Evolutionary conservation across 2,888 invertebrate species (phyloP), one percentile per base, ranked within the genome.

Genomic region (Hydrotaea cyrtoneurina): DNA sequence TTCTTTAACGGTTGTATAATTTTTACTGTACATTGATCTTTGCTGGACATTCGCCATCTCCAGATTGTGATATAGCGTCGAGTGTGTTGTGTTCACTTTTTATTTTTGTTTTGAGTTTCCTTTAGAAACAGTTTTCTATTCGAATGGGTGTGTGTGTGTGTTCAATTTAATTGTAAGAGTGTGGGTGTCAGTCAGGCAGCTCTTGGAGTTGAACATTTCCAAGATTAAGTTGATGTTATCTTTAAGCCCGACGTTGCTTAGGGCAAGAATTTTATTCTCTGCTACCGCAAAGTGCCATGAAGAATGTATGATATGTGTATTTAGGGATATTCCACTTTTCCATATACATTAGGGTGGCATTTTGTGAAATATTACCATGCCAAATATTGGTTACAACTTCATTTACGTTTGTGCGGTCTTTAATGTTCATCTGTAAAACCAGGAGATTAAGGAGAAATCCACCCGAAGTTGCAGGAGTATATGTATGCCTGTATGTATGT

Each of bases 281-380:
- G 3, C 26, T n/a, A 13, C 50, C n/a, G 19, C 21, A 43, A 17
- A 46, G 55, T 75, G 59, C 59, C 80, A 71, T 26, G 82, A 62
- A 23, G 50, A 50, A 50, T n/a, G 7, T 8, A 19, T 69, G 31
- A 7, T 39, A 19, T 8, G 1, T 26, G 26, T 80, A 46, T 77
- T 76, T 21, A 69, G 50, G 77, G 46, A 77, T 80, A 77, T 83
- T 74, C 26, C 17, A 31, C 19, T 73, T n/a, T 43, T 26, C 36
- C 72, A 31, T 39, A 50, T 53, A 4, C 46, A 50, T 0, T 53
- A 36, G n/a, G 17, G 53, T 53, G 57, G 31, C 2, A 31, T 31
- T 31, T 31, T 2, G 31, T 31, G 31, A 31, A 31, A 31, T 7
- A 31, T 31, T 31, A n/a, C n/a, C n/a, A n/a, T n/a, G n/a, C n/a